Conservation (phyloP, 2,888 invertebrate species). For the Clusia tigrina region DNA sequence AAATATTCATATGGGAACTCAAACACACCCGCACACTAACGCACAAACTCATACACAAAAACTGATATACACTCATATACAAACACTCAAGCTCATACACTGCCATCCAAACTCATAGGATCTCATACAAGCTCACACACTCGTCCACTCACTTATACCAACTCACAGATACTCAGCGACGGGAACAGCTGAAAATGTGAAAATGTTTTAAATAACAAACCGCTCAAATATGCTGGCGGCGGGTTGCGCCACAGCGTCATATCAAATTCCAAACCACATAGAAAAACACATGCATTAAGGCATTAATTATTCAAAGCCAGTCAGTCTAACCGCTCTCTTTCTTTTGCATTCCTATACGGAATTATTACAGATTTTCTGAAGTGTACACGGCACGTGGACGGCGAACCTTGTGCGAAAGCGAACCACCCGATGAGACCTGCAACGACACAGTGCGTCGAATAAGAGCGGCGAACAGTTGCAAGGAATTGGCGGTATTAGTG, state of each 20-base stretch:
- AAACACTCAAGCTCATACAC: too few species aligned
- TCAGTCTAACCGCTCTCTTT: neutral
- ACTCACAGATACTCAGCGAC: too few species aligned
- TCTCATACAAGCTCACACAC: too few species aligned
- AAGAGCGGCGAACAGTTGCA: conserved; percentile 44
- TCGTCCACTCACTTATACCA: too few species aligned
- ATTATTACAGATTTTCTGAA: conserved; percentile 54
- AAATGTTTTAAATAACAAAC: neutral
- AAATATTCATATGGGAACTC: too few species aligned
- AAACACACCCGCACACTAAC: too few species aligned
- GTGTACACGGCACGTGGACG: conserved; percentile 48
- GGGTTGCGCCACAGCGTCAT: neutral
- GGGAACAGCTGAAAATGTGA: too few species aligned
- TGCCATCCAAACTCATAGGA: too few species aligned
- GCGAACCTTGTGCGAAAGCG: conserved; percentile 47
- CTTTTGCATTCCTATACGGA: conserved; percentile 7
- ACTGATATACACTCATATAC: too few species aligned
- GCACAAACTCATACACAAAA: too few species aligned
- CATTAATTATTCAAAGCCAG: conserved; percentile 7
- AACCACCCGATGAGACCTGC: conserved; percentile 46
- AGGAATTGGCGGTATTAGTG: conserved; percentile 47
- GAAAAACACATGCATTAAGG: neutral
- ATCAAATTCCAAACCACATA: neutral
- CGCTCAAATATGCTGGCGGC: neutral
- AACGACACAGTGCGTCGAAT: conserved; percentile 55